Conservation (phyloP, 2,113 vertebrate species). For the pig (Sus scrofa) region DNA sequence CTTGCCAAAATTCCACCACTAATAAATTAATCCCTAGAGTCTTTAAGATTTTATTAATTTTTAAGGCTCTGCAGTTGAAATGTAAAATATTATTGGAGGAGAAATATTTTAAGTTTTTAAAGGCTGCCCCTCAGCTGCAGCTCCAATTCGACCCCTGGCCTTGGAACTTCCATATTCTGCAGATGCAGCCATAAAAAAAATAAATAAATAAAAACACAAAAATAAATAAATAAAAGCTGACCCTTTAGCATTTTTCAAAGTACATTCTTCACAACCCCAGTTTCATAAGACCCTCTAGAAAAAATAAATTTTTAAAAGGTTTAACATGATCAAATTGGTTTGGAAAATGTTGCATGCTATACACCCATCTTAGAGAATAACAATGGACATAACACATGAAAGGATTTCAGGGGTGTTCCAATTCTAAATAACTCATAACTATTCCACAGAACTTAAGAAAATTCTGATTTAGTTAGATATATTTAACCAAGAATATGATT, state of each 20-base stretch:
- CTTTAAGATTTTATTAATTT: not conserved
- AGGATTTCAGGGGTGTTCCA: not conserved
- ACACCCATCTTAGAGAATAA: not conserved
- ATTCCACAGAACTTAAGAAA: not conserved
- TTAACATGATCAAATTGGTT: not conserved
- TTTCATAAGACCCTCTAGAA: not conserved
- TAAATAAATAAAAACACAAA: too few species aligned
- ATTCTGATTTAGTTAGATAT: not conserved
- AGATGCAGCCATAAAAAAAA: too few species aligned
- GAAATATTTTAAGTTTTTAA: not conserved
- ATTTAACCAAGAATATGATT: slow-evolving; percentile 23
- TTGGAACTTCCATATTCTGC: too few species aligned
- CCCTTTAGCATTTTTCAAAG: not conserved
- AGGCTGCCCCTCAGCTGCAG: not conserved
- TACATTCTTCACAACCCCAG: not conserved
- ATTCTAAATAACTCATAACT: not conserved
- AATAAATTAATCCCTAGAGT: not conserved
- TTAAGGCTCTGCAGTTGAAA: not conserved
- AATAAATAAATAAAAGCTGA: not conserved
- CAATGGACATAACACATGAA: not conserved
- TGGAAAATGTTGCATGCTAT: not conserved
- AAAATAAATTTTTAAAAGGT: not conserved
- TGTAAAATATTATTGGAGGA: not conserved
- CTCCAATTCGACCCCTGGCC: too few species aligned
- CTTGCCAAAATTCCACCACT: not conserved